Conservation (phyloP, 1,140 invertebrate species). For the Stegodyphus mimosarum region DNA sequence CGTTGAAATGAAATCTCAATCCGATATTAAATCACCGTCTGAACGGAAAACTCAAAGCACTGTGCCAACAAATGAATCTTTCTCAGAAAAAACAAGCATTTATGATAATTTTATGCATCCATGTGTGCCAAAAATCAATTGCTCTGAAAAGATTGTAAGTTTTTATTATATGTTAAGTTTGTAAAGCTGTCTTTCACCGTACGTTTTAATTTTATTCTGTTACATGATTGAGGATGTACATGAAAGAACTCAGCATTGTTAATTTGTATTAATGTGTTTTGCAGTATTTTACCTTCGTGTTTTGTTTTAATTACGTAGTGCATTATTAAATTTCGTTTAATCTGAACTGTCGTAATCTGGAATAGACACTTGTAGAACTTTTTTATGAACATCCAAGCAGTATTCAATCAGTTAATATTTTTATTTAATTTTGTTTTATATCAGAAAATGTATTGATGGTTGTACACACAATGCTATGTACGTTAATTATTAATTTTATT, state of each 20-base stretch:
- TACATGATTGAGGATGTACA: not conserved
- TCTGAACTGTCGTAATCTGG: no score
- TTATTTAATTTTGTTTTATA: not conserved
- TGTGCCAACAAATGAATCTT: no score
- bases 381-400: no score
- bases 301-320: not conserved
- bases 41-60: conserved; percentile 19
- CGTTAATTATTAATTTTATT: no score
- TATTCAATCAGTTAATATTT: not conserved
- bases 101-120: conserved; percentile 10
- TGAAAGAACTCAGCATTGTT: not conserved
- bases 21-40: not conserved
- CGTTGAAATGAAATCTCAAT: no score
- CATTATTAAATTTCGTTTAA: not conserved
- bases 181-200: not conserved
- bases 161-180: not conserved
- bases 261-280: not conserved
- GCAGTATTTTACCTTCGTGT: not conserved
- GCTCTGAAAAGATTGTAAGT: conserved; percentile 60
- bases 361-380: no score
- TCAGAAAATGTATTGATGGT: no score
- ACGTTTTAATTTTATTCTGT: not conserved
- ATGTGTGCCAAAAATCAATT: conserved; percentile 57
- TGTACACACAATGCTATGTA: no score
- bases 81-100: not conserved